Evolutionary conservation across 2,797 vertebrate genomes (phyloP).

Genomic region (Heteromormyrus szaboi): DNA sequence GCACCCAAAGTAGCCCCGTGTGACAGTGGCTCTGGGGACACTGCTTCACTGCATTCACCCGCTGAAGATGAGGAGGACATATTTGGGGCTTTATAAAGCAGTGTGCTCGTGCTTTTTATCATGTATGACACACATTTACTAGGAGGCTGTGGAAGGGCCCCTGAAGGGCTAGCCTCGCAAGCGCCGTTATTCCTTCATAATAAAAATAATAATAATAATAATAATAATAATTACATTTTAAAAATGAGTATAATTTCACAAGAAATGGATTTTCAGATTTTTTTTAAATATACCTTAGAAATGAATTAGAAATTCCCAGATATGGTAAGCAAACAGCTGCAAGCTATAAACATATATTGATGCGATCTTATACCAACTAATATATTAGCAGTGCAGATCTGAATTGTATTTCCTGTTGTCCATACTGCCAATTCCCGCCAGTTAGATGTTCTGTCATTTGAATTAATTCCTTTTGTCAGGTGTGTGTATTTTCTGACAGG

Average conservation of each 20-base stretch:
- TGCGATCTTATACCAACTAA: neutral
- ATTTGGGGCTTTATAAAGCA: neutral
- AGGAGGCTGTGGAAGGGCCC: neutral
- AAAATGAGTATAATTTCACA: neutral
- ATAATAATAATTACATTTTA: neutral
- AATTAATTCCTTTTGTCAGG: conserved; percentile 10
- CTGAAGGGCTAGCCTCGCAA: neutral
- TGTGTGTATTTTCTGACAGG: conserved; percentile 25
- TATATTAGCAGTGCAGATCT: neutral
- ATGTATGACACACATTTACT: neutral
- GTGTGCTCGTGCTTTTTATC: neutral
- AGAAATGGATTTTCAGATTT: neutral
- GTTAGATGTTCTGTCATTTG: neutral
- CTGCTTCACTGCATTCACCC: neutral
- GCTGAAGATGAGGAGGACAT: neutral
- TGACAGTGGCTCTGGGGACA: neutral
- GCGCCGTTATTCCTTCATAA: neutral
- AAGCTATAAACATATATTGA: neutral
- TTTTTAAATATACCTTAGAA: neutral
- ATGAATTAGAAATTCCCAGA: neutral
- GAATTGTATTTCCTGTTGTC: neutral
- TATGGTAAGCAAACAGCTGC: neutral
- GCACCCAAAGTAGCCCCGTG: neutral
- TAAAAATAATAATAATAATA: too few relatives aligned
- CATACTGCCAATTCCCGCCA: neutral